Evolutionary conservation across 37 sponge, comb jelly and placozoan species (phyloP), one percentile per base, ranked within the genome.

Genomic region (Beroe ovata): DNA sequence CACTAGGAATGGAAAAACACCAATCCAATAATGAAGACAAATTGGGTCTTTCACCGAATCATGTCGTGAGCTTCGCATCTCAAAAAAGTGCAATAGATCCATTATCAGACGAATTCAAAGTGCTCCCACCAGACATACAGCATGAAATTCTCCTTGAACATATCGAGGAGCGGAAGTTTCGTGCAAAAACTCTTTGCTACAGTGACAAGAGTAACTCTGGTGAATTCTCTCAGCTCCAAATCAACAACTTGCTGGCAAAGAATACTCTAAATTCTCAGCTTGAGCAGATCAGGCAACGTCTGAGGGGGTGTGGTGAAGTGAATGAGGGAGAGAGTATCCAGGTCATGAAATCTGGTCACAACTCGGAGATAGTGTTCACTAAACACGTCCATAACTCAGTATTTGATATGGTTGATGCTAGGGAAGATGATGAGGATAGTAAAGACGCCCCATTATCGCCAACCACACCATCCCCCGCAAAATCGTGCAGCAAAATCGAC

Each of bases 91-190:
- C 26, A 77, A 33, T 95, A 40, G 94, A 97, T 59, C 64, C 95
- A 1, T 23, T 92, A 26, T 92, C 92, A 0, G 81, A 71, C 1
- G 88, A 88, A 35, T 97, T 97, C 59, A 33, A 41, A 11, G 16
- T 90, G 29, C 93, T 97, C 8, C 97, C 97, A 36, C 91, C 95
- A 0, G 95, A 97, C 60, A 90, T 94, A 14, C 95, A 97, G 38
- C 95, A 97, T 89, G 97, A 97, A 34, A 90, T 97, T 16, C 60
- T 97, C 23, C 54, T 92, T 22, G 97, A 93, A 66, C 84, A 77
- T 26, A 42, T 77, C 2, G 84, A 77, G 28, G 26, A 42, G 25
- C 39, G 8, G 3, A 77, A 77, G 21, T 20, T 32, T 23, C 16
- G 54, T 16, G 84, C 84, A 26, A 77, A 77, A 40, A 23, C 38